phyloP scores from a whole-genome alignment of 2,888 invertebrate genomes.

The Ormyrus thymus region DNA sequence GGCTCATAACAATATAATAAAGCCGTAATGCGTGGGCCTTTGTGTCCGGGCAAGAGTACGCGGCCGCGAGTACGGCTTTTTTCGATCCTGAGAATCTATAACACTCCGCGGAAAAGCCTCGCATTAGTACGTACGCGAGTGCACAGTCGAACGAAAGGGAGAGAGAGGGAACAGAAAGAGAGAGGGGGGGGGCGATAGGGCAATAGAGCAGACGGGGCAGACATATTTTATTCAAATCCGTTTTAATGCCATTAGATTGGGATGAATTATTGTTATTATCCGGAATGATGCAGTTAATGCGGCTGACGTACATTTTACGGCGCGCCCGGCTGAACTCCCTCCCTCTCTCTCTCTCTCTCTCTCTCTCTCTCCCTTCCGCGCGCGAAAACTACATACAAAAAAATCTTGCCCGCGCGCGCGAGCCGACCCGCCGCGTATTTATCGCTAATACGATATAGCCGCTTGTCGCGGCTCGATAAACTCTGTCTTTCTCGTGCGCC shows the following conservation, averaged over 20 bases:
- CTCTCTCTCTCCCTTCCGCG: background rate
- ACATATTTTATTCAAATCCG: conserved; percentile 56
- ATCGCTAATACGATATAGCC: conserved; percentile 27
- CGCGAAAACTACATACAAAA: conserved; percentile 4
- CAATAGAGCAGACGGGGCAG: conserved; percentile 12
- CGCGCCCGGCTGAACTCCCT: conserved; percentile 25
- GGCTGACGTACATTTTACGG: conserved; percentile 28
- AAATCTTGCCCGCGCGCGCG: background rate
- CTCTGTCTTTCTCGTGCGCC: no score
- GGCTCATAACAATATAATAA: no score
- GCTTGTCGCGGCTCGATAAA: conserved; percentile 26
- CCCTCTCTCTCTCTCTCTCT: background rate
- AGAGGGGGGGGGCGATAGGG: background rate
- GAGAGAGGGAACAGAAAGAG: background rate
- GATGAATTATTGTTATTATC: conserved; percentile 56
- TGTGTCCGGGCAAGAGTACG: no score
- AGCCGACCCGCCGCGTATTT: conserved; percentile 19
- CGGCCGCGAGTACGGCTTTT: no score
- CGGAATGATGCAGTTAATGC: conserved; percentile 54
- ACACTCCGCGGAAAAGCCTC: conserved; percentile 6
- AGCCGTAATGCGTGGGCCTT: background rate
- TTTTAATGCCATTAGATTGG: conserved; percentile 52
- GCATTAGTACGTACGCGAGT: conserved; percentile 5
- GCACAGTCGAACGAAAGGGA: background rate
- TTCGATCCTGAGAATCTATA: background rate